Conservation (phyloP, 2,888 invertebrate species). For the Acrocyrtus sp. region DNA sequence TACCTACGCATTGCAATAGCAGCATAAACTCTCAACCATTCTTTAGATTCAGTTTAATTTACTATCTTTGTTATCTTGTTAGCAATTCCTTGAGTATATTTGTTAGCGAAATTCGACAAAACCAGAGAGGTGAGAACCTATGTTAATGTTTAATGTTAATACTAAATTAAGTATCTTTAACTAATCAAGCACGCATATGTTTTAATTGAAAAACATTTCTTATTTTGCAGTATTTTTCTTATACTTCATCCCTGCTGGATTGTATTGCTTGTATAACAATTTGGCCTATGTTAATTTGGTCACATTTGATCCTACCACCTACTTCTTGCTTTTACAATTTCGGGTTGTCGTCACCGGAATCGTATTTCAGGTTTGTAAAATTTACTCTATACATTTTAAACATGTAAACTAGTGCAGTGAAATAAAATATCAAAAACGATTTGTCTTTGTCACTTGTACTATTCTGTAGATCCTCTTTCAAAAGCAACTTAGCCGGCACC, state of each 20-base stretch:
- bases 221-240: constrained; percentile 73
- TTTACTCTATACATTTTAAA: constrained; percentile 12
- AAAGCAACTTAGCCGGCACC: constrained; percentile 79
- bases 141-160: no score
- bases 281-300: constrained; percentile 90
- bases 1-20: no score
- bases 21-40: no score
- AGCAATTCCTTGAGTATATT: constrained; percentile 73
- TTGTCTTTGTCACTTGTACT: no score
- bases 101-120: constrained; percentile 71
- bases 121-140: constrained; percentile 68
- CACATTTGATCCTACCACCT: constrained; percentile 93
- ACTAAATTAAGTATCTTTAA: neutral
- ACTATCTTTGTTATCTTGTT: constrained; percentile 66
- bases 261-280: constrained; percentile 96
- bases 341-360: constrained; percentile 92
- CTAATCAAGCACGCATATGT: neutral
- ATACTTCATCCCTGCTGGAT: constrained; percentile 89
- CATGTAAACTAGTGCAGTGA: constrained; percentile 1
- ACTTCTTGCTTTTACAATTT: constrained; percentile 88
- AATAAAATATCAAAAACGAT: neutral
- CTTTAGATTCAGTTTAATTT: constrained; percentile 6
- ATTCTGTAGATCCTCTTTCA: constrained; percentile 82
- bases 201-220: neutral
- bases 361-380: constrained; percentile 81